Evolutionary conservation across 2,113 vertebrate genomes (phyloP).

Genomic region (Perccottus glenii): DNA sequence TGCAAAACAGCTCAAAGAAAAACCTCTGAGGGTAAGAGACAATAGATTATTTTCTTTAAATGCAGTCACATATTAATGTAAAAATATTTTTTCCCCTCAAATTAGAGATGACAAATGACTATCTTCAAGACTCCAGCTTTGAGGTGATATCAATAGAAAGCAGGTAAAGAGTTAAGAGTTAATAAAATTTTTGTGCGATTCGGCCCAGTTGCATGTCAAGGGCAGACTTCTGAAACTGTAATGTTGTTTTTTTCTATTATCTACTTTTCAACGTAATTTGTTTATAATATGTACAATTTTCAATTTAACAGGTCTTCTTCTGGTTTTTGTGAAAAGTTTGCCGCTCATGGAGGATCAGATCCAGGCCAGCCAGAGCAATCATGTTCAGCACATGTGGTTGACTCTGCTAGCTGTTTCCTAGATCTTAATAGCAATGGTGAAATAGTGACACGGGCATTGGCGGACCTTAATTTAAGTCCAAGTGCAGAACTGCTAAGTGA

Average conservation of each 20-base stretch:
- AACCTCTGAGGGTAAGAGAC: neutral
- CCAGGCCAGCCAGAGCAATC: slow-evolving; percentile 48
- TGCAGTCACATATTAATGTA: too few species aligned
- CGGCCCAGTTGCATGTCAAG: neutral
- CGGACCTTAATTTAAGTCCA: slow-evolving; percentile 70
- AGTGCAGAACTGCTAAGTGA: slow-evolving; percentile 46
- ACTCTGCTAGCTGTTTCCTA: slow-evolving; percentile 74
- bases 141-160: slow-evolving; percentile 79
- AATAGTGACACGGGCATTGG: slow-evolving; percentile 67
- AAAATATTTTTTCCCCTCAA: slow-evolving; percentile 11
- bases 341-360: slow-evolving; percentile 47
- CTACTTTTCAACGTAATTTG: neutral
- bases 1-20: slow-evolving; percentile 4
- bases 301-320: slow-evolving; percentile 71
- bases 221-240: neutral
- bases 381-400: slow-evolving; percentile 17
- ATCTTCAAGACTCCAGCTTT: slow-evolving; percentile 59
- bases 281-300: neutral
- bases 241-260: neutral
- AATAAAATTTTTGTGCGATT: neutral
- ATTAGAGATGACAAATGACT: slow-evolving; percentile 27
- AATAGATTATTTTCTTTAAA: neutral
- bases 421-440: slow-evolving; percentile 75
- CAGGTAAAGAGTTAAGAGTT: slow-evolving; percentile 45
- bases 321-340: slow-evolving; percentile 78